Conservation (phyloP, 2,113 vertebrate genomes). For the Apteryx mantelli region DNA sequence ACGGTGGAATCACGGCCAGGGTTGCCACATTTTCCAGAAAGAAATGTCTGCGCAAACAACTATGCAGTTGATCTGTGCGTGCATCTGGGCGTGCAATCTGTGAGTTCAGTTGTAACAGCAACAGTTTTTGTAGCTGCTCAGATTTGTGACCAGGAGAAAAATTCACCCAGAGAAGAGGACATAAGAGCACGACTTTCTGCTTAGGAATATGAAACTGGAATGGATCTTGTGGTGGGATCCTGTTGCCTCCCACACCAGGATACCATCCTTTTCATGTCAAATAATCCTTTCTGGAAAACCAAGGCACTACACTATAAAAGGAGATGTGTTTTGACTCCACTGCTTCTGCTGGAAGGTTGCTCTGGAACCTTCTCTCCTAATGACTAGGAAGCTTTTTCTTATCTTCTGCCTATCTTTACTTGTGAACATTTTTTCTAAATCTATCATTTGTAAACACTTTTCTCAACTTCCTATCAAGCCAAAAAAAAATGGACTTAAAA, state of each 20-base stretch:
- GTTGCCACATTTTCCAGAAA: neutral
- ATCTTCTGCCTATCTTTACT: too few species aligned
- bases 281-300: neutral
- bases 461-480: neutral
- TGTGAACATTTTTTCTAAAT: neutral
- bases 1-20: neutral
- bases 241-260: neutral
- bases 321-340: too few species aligned
- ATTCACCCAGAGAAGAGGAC: neutral
- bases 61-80: neutral
- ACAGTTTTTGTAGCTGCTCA: too few species aligned
- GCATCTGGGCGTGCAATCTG: too few species aligned
- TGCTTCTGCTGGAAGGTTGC: too few species aligned
- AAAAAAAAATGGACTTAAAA: neutral
- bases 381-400: too few species aligned
- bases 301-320: neutral
- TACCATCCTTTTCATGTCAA: neutral
- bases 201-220: neutral
- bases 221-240: neutral
- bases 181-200: neutral
- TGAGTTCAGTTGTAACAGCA: too few species aligned
- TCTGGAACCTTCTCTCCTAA: too few species aligned
- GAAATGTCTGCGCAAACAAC: neutral
- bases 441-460: neutral
- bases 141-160: neutral